Conservation (phyloP, 2,888 invertebrate species). For the Coelopa pilipes region DNA sequence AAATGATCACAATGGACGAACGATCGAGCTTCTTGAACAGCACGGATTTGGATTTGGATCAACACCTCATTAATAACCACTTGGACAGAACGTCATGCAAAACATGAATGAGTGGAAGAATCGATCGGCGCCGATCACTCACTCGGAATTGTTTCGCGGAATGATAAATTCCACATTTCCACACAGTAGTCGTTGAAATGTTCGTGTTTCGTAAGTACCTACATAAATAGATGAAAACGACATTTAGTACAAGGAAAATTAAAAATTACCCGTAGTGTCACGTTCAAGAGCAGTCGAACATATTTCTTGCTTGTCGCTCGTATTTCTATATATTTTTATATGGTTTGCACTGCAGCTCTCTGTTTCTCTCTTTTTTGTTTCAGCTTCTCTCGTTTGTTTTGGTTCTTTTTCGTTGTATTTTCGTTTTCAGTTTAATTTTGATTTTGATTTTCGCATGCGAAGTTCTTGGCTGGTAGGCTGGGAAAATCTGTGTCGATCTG, state of each 20-base stretch:
- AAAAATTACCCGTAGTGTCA: conserved; percentile 22
- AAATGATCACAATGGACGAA: too few relatives aligned
- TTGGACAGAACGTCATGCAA: too few relatives aligned
- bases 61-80: too few relatives aligned
- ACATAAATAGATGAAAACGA: neutral
- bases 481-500: conserved; percentile 4
- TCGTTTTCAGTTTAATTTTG: too few relatives aligned
- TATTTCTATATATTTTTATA: neutral
- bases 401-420: too few relatives aligned
- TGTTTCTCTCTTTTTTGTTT: too few relatives aligned
- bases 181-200: neutral
- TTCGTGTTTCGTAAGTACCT: too few relatives aligned
- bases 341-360: neutral
- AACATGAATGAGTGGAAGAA: too few relatives aligned
- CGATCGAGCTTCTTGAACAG: too few relatives aligned
- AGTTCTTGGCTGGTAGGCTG: neutral
- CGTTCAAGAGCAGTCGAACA: conserved; percentile 26
- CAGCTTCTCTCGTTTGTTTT: neutral
- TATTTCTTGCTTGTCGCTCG: neutral
- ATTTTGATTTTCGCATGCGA: too few relatives aligned
- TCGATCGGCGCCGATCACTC: too few relatives aligned
- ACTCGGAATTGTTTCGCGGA: neutral
- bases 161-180: neutral
- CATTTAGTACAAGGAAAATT: neutral
- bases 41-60: too few relatives aligned